phyloP scores from a whole-genome alignment of 2,888 invertebrate species.

The Cistogaster globosa region DNA sequence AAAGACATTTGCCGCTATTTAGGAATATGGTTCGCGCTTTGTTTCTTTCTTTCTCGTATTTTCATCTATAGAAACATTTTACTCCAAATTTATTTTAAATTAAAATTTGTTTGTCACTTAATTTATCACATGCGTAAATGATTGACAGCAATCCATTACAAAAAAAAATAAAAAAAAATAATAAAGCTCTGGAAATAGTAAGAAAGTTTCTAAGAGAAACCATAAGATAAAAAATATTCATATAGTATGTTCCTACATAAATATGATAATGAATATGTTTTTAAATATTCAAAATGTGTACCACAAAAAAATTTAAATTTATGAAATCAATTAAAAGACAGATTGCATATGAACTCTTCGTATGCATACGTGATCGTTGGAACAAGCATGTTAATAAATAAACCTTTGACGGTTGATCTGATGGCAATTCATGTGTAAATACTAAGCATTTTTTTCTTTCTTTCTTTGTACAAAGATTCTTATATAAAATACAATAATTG shows the following conservation, averaged over 20 bases:
- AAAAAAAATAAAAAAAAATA: no score
- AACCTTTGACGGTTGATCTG: no score
- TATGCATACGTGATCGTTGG: no score
- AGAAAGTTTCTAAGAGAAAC: no score
- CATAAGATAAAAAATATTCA: slow-evolving; percentile 31
- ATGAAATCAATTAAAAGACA: background rate
- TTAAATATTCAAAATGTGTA: slow-evolving; percentile 38
- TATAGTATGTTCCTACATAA: background rate
- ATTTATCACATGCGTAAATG: slow-evolving; percentile 73
- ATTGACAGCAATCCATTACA: slow-evolving; percentile 76
- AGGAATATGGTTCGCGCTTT: no score
- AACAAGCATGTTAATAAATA: no score
- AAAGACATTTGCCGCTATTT: no score
- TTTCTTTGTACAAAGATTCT: no score
- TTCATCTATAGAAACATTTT: slow-evolving; percentile 38
- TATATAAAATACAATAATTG: no score
- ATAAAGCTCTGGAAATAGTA: slow-evolving; percentile 63
- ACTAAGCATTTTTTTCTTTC: no score
- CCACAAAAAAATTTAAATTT: background rate
- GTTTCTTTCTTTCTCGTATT: slow-evolving; percentile 22
- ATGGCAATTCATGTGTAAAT: no score
- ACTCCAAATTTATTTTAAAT: slow-evolving; percentile 71
- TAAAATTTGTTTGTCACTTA: slow-evolving; percentile 74
- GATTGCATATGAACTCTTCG: background rate
- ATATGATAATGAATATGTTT: slow-evolving; percentile 29